Evolutionary conservation across 2,797 vertebrate species (phyloP), one percentile per base, ranked within the genome.

Genomic region (Poeciliopsis paucimaculata): DNA sequence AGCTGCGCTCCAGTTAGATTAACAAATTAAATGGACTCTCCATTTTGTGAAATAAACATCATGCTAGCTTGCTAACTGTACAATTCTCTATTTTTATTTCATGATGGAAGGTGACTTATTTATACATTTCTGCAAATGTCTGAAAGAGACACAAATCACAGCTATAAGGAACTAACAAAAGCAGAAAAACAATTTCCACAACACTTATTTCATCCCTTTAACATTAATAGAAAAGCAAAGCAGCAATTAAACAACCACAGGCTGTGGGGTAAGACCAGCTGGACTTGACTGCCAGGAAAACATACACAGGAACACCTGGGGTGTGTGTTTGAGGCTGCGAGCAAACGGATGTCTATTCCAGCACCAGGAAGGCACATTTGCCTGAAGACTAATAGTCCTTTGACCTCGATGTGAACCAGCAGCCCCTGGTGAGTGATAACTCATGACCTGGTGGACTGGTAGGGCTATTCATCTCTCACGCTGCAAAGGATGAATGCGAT

Each of bases 401-500:
- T 93, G 94, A 92, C 94, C 92, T 90, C 78, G 90, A 80, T 34
- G 70, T 93, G 93, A 95, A 90, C 93, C 85, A 72, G 66, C 80
- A 78, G 88, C 85, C 90, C 80, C 90, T 78, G 76, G 86, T 85
- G 90, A 87, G 89, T 82, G 89, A 93, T 95, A 93, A 93, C 90
- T 93, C 90, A 92, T 90, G 93, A 94, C 94, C 93, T 78, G 86
- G 72, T 82, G 82, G 86, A 91, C 84, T 34, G 74, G 55, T 55
- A n/a, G 80, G 80, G 76, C 84, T 83, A 90, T 94, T 89, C 90
- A 88, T 94, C 91, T 91, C 90, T 91, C 89, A 89, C 86, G 82
- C 82, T 39, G 82, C 45, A 86, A 28, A 84, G 90, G 93, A 93
- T 93, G 90, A 92, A 93, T 87, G 92, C 57, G 86, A 93, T 93